Evolutionary conservation across 1,140 invertebrate genomes (phyloP), one percentile per base, ranked within the genome.

Genomic region (Drosophila rufa): DNA sequence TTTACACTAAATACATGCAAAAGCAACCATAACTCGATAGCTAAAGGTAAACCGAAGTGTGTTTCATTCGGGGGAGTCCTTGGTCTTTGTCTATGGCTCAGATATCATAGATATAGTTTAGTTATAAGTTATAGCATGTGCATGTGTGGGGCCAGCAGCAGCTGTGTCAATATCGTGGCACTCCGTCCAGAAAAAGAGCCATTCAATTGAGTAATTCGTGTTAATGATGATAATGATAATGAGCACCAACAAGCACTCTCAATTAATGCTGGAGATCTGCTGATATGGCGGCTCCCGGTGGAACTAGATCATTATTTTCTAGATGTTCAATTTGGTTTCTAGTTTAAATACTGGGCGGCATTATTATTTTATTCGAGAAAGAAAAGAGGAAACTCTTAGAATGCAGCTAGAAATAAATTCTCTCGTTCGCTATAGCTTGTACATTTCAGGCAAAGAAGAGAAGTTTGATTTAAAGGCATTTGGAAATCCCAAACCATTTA

Each of bases 1-100:
- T 70, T 62, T 61, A 36, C 12, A 65, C 40, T 33, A 74, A 75
- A 73, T 73, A 73, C 40, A 73, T 60, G 55, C 53, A 73, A 73
- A 55, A 55, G 48, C 42, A 70, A 60, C 53, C 68, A 73, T 17
- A 73, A 74, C 22, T 51, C 46, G 70, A 73, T 73, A 73, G 70
- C 55, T 60, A 73, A 73, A 73, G 38, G 55, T 48, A 33, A 30
- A 43, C 17, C 5, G 8, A 22, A 0, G 3, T 15, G 38, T 33
- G 53, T 74, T 74, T 74, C 11, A 73, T 43, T 71, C 8, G 27
- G 19, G 45, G 45, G 11, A 14, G 22, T 56, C 22, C n/a, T 27
- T n/a, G n/a, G 9, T 17, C 12, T n/a, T 14, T 14, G 6, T 14
- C 17, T 3, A 14, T 38, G 2, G 1, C 15, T 17, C 4, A 22